Percentiles rank a stretch among this genome's conserved stretches.
phyloP scores from a whole-genome alignment of 2,113 vertebrate genomes.

The Eira barbara region DNA sequence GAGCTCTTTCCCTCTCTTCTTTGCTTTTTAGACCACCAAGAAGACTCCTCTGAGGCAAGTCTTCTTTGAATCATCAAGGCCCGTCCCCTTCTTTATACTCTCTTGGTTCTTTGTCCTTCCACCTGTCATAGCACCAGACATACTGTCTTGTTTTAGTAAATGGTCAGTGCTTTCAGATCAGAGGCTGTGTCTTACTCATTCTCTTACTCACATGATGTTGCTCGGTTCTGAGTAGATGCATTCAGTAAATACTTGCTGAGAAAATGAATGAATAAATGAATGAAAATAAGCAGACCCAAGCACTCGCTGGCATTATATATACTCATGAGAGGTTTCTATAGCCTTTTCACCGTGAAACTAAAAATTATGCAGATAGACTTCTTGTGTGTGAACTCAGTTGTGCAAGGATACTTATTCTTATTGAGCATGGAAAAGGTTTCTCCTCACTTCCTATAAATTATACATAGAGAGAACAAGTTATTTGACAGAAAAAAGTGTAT shows the following conservation, averaged over 20 bases:
- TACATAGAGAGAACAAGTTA: neutral
- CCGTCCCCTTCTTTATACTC: neutral
- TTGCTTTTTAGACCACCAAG: neutral
- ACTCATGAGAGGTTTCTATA: neutral
- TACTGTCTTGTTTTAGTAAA: neutral
- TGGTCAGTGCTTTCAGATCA: neutral
- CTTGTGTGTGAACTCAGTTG: neutral
- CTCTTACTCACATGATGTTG: neutral
- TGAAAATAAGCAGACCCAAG: neutral
- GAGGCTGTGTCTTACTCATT: neutral
- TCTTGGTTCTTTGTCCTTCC: neutral
- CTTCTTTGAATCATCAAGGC: neutral
- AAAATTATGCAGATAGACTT: neutral
- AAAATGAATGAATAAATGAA: neutral
- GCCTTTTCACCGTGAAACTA: neutral
- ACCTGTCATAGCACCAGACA: neutral
- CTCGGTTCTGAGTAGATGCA: neutral
- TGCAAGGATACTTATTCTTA: neutral
- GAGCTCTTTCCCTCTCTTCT: neutral
- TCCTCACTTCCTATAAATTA: neutral
- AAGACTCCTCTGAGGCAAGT: neutral
- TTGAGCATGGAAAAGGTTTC: neutral
- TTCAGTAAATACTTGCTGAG: constrained; percentile 13
- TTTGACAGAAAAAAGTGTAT: neutral
- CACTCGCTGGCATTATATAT: neutral